Evolutionary conservation across 1,140 invertebrate genomes (phyloP).

Genomic region (Brachionus manjavacas): DNA sequence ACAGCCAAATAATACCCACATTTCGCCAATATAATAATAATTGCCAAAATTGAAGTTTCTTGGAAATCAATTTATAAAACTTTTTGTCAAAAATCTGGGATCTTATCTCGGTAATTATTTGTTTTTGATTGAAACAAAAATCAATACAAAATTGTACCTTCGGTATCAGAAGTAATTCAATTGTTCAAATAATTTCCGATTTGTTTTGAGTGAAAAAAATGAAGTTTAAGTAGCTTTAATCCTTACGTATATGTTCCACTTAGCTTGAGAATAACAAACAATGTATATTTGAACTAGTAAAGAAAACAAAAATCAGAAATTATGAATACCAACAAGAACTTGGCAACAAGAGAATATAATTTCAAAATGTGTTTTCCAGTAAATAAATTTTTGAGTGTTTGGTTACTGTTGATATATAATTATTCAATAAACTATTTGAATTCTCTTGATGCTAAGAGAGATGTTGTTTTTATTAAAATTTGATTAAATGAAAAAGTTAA

Average conservation of each 20-base stretch:
- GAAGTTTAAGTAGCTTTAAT: background rate
- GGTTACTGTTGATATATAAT: conserved; percentile 32
- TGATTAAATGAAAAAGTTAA: background rate
- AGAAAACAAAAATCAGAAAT: conserved; percentile 11
- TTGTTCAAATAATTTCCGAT: background rate
- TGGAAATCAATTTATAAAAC: no score
- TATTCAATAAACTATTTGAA: background rate
- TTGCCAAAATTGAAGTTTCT: no score
- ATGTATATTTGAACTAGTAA: conserved; percentile 8
- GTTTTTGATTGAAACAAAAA: no score
- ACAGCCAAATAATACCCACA: background rate
- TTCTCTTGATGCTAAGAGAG: background rate
- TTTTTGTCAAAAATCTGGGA: no score
- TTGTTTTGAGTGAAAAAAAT: background rate
- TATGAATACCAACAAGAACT: conserved; percentile 36
- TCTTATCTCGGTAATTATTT: no score
- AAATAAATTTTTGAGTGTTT: conserved; percentile 33
- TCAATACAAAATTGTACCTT: background rate
- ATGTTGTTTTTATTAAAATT: background rate
- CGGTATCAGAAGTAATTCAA: background rate
- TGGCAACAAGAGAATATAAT: conserved; percentile 35
- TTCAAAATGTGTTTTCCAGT: conserved; percentile 24
- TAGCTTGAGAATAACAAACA: background rate
- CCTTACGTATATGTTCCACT: background rate
- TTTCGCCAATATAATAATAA: background rate